These are phyloP conservation scores for Hypanus sabinus DNA, from an alignment of 2,113 vertebrate species.

Conservation along the genomic window DNA sequence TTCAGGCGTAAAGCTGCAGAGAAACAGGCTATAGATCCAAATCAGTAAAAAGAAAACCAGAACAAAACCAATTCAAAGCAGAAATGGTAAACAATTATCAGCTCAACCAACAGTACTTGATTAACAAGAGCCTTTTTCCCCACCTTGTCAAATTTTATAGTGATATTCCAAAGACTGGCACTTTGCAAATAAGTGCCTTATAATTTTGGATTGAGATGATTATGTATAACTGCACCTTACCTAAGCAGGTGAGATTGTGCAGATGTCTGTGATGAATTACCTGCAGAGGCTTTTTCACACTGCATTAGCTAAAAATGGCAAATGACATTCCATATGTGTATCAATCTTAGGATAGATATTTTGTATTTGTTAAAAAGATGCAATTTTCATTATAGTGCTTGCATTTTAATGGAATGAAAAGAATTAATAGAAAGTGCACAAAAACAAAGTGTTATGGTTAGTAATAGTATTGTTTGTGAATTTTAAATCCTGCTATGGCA, in stretches of 20 bases:
- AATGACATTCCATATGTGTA: background rate
- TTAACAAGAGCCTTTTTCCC: background rate
- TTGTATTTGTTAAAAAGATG: too few relatives aligned
- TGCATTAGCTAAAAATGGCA: background rate
- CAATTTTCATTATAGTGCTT: too few relatives aligned
- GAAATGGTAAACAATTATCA: background rate
- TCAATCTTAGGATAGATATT: background rate
- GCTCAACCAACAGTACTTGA: background rate
- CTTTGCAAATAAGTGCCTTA: background rate
- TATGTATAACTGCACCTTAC: background rate
- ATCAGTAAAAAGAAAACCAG: background rate
- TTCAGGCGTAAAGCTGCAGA: slow-evolving; percentile 40
- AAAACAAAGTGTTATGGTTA: background rate
- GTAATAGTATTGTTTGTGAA: too few relatives aligned
- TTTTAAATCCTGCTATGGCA: background rate
- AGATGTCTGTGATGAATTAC: background rate
- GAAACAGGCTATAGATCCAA: background rate
- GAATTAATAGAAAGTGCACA: background rate
- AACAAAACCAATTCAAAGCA: background rate
- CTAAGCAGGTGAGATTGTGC: background rate
- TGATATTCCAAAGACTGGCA: background rate
- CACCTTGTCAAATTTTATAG: background rate
- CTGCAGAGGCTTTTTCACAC: background rate
- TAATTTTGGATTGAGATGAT: background rate
- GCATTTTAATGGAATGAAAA: background rate